Conservation (phyloP, 2,113 vertebrate species). For the Onychorhynchus coronatus region DNA sequence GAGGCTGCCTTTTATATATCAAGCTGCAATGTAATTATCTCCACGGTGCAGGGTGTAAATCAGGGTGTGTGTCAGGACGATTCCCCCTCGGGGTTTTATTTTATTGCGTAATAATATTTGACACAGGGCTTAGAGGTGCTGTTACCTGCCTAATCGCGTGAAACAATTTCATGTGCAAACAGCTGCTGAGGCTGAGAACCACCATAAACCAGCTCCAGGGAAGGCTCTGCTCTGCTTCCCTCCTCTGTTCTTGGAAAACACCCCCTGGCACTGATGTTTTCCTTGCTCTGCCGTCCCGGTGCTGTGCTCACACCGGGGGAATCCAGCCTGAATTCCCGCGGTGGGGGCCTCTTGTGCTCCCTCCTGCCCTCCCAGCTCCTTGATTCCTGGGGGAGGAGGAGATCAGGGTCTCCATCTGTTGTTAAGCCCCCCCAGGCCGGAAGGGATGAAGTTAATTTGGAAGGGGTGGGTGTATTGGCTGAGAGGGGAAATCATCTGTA, state of each 20-base stretch:
- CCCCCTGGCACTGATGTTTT: not conserved
- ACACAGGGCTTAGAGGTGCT: conserved; percentile 71
- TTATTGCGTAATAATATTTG: conserved; percentile 72
- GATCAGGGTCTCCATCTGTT: not conserved
- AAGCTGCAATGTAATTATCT: conserved; percentile 74
- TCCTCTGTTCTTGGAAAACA: not conserved
- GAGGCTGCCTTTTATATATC: conserved; percentile 62
- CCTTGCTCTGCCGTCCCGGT: not conserved
- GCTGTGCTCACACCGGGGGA: not conserved
- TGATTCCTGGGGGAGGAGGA: not conserved
- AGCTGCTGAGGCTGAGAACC: conserved; percentile 14
- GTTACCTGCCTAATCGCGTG: conserved; percentile 73
- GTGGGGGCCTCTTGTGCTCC: not conserved
- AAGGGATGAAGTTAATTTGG: not conserved
- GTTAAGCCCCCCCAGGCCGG: not conserved
- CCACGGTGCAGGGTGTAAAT: conserved; percentile 70
- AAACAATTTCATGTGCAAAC: conserved; percentile 70
- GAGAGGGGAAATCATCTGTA: not conserved
- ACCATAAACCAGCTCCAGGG: not conserved
- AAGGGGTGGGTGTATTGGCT: not conserved
- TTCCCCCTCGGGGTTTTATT: conserved; percentile 68
- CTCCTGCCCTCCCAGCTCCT: not conserved
- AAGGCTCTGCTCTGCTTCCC: not conserved
- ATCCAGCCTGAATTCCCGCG: not conserved
- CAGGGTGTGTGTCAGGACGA: conserved; percentile 67